Base-by-base conservation (phyloP, 1,140 invertebrate species). In the Ephestia elutella region DNA sequence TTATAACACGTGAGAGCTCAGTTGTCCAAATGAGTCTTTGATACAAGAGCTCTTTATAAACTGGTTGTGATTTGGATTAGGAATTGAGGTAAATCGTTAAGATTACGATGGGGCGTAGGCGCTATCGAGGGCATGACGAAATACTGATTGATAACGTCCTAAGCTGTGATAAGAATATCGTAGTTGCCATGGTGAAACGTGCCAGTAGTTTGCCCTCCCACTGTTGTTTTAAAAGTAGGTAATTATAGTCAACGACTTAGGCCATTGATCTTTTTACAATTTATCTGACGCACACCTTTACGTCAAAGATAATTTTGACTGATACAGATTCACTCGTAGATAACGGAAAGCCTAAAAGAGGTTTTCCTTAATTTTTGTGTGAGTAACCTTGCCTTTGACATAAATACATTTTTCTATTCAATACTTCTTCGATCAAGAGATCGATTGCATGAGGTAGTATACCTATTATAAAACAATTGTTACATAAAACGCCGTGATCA, bases 121-220 rank as follows among this genome's bases (percentile, higher is more conserved):
- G 64, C 48, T 77, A 83, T 82, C 68, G 78, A 73, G 80, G 82
- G 65, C 79, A 73, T 75, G 80, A 79, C 77, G 80, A 78, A 81
- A 78, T 54, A 49, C 74, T 81, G 74, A 83, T 86, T 86, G 82
- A 86, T 86, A 86, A 83, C 72, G 73, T 68, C 59, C 65, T 61
- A 53, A 63, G 66, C 66, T 73, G 62, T 72, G 76, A 80, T 82
- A 84, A 75, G 60, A 62, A 65, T 35, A 56, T 55, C 62, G 63
- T 65, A 68, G 79, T 79, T 77, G 69, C 80, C 70, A 77, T 70
- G 74, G 66, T 18, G 50, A 53, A 5, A 20, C 50, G 49, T 25
- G 50, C 50, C 50, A 53, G 50, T 25, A 15, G 15, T 44, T 17
- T n/a, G 0, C 38, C 38, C 38, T 44, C 10, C 38, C 38, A n/a